phyloP scores from a whole-genome alignment of 2,888 invertebrate species.

The Lasioglossum marginatum region DNA sequence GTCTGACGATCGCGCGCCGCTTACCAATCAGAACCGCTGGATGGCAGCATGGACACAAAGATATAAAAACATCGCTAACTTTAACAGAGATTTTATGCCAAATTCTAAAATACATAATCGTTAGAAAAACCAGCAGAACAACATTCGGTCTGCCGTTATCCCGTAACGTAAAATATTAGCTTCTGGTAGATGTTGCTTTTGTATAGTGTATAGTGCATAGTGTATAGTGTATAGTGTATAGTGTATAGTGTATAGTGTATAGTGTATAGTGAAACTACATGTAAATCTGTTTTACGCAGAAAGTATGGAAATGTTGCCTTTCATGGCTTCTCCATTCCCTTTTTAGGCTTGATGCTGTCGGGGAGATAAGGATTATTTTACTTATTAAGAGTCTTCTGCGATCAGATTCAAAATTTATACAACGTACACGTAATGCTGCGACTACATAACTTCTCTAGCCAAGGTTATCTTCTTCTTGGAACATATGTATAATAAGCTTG shows the following conservation, averaged over 20 bases:
- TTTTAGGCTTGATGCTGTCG: neutral
- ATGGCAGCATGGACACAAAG: too few relatives aligned
- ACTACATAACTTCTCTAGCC: neutral
- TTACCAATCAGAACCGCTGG: too few relatives aligned
- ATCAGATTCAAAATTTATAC: neutral
- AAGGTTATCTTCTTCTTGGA: neutral
- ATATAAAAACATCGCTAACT: too few relatives aligned
- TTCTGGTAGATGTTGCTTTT: neutral
- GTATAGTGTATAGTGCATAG: neutral
- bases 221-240: neutral
- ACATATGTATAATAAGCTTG: neutral
- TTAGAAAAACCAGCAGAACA: neutral
- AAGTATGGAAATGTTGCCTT: neutral
- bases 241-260: too few relatives aligned
- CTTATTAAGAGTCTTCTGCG: neutral
- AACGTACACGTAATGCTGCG: neutral
- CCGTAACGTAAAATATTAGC: neutral
- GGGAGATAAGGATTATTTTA: neutral
- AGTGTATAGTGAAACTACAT: neutral
- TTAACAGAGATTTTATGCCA: too few relatives aligned
- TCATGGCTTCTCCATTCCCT: neutral
- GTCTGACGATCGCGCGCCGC: too few relatives aligned
- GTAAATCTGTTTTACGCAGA: neutral
- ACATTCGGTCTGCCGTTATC: neutral
- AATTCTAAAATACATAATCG: neutral